Evolutionary conservation across 1,140 invertebrate species (phyloP), one percentile per base, ranked within the genome.

Genomic region (Trichomalopsis sarcophagae): DNA sequence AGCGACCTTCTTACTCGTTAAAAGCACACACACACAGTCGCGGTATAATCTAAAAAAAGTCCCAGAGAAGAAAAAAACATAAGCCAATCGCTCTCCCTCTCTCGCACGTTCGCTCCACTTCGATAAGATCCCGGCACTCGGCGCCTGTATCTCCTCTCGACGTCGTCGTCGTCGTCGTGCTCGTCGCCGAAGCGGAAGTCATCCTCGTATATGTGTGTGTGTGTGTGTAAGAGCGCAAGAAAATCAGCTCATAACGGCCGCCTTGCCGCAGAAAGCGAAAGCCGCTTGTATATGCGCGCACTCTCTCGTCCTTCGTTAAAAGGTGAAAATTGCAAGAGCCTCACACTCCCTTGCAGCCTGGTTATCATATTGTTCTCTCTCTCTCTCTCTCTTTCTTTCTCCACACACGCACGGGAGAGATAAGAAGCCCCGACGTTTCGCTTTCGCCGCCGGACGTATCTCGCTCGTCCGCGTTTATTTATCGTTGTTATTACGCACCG

Each of bases 401-500:
- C 2, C 5, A 9, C 36, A 7, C 23, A 5, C 4, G 5, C 33
- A 13, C 47, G 3, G 3, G 9, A 17, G 68, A 33, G 71, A 74
- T 62, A 36, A 75, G 62, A 71, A 78, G 50, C 75, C 66, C 10
- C 44, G 11, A 62, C 47, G 73, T 80, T 88, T 79, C 84, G 83
- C 75, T 78, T 84, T 40, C 62, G 55, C 73, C 69, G 14, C 17
- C 5, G 81, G 62, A 55, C 77, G 68, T 74, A 85, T 30, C 5
- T 50, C 50, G 36, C 23, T 23, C 14, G 36, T 71, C 33, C 74
- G 14, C 69, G 40, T 21, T 76, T 77, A 87, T 89, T 91, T 92
- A 92, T 92, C 91, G 87, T 62, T 21, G 55, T 62, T n/a, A 62
- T n/a, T 62, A n/a, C 74, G 33, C 33, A 17, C 76, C 44, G 44